Evolutionary conservation across 2,113 vertebrate species (phyloP).

Genomic region (Elephantulus edwardii): DNA sequence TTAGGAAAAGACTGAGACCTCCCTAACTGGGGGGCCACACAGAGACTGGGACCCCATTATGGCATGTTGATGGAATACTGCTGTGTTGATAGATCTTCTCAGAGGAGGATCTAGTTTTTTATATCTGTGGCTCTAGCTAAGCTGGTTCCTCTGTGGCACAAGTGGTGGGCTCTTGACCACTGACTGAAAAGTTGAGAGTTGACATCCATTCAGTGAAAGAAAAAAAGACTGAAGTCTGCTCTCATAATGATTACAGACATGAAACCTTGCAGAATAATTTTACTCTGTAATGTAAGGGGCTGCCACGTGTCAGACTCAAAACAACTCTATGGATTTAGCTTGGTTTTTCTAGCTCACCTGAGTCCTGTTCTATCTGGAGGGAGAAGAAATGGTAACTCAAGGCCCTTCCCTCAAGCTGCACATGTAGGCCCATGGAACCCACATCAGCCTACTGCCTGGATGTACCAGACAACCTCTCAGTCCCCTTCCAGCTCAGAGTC

Average conservation of each 20-base stretch:
- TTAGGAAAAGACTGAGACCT: background rate
- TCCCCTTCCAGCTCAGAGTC: background rate
- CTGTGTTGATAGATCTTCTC: background rate
- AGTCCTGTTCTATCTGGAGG: background rate
- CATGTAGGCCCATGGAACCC: fast-evolving
- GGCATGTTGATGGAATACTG: too few species aligned
- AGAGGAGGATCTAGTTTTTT: background rate
- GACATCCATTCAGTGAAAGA: background rate
- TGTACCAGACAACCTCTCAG: background rate
- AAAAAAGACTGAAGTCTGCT: background rate
- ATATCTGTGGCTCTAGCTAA: background rate
- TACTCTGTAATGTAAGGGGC: background rate
- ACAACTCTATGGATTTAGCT: background rate
- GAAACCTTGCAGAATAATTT: background rate
- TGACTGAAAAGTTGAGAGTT: background rate
- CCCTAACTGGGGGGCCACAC: background rate
- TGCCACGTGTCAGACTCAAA: background rate
- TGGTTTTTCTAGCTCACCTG: background rate
- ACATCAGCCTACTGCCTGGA: background rate
- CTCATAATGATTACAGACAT: background rate
- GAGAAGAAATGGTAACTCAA: background rate
- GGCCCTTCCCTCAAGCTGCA: background rate
- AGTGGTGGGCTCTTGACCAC: background rate
- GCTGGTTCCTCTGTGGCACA: background rate
- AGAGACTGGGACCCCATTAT: background rate